Evolutionary conservation across 2,113 vertebrate genomes (phyloP).

Genomic region (Hippocampus zosterae): DNA sequence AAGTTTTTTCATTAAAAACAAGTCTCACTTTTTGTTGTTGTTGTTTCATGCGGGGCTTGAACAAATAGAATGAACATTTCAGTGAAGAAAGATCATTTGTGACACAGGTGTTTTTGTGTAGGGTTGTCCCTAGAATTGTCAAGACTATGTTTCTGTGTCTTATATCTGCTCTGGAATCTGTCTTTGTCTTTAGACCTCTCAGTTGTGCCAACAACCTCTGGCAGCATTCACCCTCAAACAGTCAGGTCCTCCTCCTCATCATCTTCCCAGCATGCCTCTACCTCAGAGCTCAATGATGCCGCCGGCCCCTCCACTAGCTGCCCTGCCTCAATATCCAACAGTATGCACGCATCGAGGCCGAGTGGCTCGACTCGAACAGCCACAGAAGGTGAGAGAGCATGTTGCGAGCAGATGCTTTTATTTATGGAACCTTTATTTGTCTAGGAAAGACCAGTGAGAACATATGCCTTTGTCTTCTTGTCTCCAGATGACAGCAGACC

Average conservation of each 20-base stretch:
- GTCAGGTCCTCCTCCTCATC: slow-evolving; percentile 78
- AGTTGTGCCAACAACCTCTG: slow-evolving; percentile 88
- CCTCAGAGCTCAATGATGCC: slow-evolving; percentile 88
- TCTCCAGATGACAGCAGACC: slow-evolving; percentile 82
- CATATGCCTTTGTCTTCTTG: neutral
- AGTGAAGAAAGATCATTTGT: too few relatives aligned
- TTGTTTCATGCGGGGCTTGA: too few relatives aligned
- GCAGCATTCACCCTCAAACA: slow-evolving; percentile 78
- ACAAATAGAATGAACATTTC: too few relatives aligned
- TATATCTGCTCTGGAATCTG: neutral
- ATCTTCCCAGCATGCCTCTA: slow-evolving; percentile 79
- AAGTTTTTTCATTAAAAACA: too few relatives aligned
- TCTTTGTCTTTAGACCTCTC: slow-evolving; percentile 77
- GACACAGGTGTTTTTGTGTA: too few relatives aligned
- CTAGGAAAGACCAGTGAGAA: neutral
- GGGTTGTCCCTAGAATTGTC: too few relatives aligned
- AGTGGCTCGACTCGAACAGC: slow-evolving; percentile 73
- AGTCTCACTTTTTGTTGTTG: too few relatives aligned
- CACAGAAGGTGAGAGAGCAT: slow-evolving; percentile 74
- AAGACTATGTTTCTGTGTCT: neutral
- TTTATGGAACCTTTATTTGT: neutral
- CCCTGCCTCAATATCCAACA: slow-evolving; percentile 77
- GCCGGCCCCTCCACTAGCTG: slow-evolving; percentile 78
- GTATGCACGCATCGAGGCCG: slow-evolving; percentile 70
- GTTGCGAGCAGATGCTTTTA: slow-evolving; percentile 11